A percentile compares a stretch with the other conserved stretches of the same genome.
These are phyloP conservation scores for Ophonus ardosiacus DNA, from an alignment of 2,888 invertebrate genomes.

Conservation along the genomic window DNA sequence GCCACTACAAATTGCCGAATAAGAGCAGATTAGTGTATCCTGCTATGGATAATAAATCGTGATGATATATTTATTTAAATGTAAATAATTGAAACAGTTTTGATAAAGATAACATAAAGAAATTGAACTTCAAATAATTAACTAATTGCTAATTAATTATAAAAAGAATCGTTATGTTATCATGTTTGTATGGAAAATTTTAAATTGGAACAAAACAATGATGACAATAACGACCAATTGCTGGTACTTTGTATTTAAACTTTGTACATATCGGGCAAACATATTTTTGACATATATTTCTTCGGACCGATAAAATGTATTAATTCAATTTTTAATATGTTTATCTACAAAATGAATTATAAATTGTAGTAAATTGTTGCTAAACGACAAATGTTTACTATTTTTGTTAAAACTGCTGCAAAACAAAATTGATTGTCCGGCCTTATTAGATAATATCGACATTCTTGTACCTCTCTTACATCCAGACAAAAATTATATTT, in stretches of 20 bases:
- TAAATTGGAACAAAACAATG: conserved; percentile 39
- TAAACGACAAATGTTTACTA: too few relatives aligned
- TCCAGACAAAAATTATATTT: too few relatives aligned
- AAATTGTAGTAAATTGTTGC: neutral
- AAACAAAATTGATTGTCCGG: too few relatives aligned
- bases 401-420: too few relatives aligned
- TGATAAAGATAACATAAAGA: neutral
- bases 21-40: too few relatives aligned
- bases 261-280: conserved; percentile 13
- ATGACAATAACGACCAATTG: conserved; percentile 33
- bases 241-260: conserved; percentile 23
- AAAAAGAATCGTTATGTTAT: conserved; percentile 35
- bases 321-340: neutral
- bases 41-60: too few relatives aligned
- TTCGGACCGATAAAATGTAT: neutral
- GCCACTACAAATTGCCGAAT: too few relatives aligned
- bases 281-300: conserved; percentile 2
- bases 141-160: conserved; percentile 1
- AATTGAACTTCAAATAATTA: neutral
- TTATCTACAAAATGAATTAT: neutral
- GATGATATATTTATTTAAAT: too few relatives aligned
- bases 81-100: neutral
- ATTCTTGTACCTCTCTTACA: too few relatives aligned
- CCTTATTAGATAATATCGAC: too few relatives aligned
- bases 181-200: conserved; percentile 48